Evolutionary conservation across 1,140 invertebrate genomes (phyloP), one percentile per base, ranked within the genome.

Genomic region (Drosophila truncata): DNA sequence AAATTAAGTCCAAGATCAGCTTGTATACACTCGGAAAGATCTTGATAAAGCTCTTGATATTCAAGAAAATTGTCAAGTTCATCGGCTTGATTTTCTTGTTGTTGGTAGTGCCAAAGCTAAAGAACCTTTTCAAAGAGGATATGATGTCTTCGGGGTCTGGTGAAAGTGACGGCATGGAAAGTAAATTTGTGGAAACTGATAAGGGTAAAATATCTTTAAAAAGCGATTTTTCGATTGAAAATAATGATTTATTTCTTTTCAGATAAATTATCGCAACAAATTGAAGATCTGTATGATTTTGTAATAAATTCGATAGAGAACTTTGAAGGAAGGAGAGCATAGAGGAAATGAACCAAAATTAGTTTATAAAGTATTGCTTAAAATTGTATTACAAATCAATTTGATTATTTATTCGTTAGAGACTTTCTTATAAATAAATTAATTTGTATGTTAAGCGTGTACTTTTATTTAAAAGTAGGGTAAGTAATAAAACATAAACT

Each of bases 61-160:
- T 96, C 78, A 96, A 96, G 90, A 95, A 96, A 92, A 95, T 96
- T 52, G 95, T 96, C 18, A 96, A 96, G 83, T 96, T 96, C 85
- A 95, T 96, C 37, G 96, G 95, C 0, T 92, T 96, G 2, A 94
- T 96, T 58, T 96, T 95, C 85, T 93, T 97, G 70, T 84, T 97
- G 59, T 87, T 97, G 10, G 96, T 97, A 67, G 95, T 97, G 57
- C 96, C 96, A 0, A 96, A 96, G 82, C 92, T 97, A 14, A 95
- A 95, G 66, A 91, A 73, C 54, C 50, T 92, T 35, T 82, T 92
- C 16, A 78, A 78, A 18, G 91, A 90, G 20, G 78, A 85, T 20
- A 75, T 65, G 62, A 65, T 70, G 66, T 67, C 66, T 27, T 62
- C 60, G 23, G 64, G 66, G 11, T 70, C 70, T 8, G 47, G 61